Base-by-base conservation (phyloP, 2,113 vertebrate genomes). In the Nannospalax galili region DNA sequence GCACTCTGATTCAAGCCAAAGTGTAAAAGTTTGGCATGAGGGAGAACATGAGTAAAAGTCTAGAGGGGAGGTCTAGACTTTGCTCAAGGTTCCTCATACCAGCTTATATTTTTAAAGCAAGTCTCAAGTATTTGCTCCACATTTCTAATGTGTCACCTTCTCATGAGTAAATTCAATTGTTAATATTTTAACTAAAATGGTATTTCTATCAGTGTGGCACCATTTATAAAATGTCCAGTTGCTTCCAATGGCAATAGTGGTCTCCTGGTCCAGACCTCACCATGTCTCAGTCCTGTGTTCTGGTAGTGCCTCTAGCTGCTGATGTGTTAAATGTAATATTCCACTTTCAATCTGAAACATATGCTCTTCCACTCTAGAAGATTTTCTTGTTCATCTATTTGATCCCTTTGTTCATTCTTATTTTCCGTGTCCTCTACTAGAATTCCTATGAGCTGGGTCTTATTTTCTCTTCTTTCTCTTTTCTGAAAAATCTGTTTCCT, bases 391-490 rank as follows among this genome's bases (percentile, higher is more conserved):
- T 82, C 20, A 20, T 79, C 86, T 80, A 62, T 93, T 72, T 64
- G 17, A 94, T 89, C 24, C 60, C 52, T 91, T 91, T 62, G n/a
- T 93, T 79, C 11, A 35, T 87, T 52, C 48, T 69, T 35, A 15
- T 28, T 86, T 93, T 79, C 22, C 91, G 52, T 85, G 37, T 78
- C 86, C 58, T 28, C 89, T 82, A 20, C 74, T 78, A 72, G 60
- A 82, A 81, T 95, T 69, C 16, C 22, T 86, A 30, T 26, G 64
- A 16, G 7, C 20, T 24, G 62, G 12, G n/a, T 62, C 58, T 84
- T 64, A 92, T 89, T 89, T 90, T 72, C n/a, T 93, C 80, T 90
- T 84, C 35, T 89, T 84, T 70, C 52, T 67, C 82, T 65, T 74
- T 56, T 81, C 26, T 2, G 58, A 65, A 65, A 35, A 40, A 85